These are phyloP conservation scores for Vollenhovia emeryi DNA, from an alignment of 1,140 invertebrate genomes.

Conservation along the genomic window DNA sequence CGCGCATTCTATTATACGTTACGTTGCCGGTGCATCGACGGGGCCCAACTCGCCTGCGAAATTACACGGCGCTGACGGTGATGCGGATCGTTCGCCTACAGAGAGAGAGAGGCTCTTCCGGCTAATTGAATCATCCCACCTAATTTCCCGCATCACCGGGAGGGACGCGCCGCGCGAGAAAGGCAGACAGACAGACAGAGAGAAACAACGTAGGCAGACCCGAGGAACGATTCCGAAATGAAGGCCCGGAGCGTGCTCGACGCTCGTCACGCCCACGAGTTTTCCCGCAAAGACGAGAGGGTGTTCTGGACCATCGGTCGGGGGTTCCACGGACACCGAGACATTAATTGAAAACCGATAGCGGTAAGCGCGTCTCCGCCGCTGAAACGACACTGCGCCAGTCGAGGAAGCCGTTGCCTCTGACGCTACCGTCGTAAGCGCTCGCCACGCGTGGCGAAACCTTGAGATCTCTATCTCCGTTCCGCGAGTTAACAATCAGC, in stretches of 20 bases:
- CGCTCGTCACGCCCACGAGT: constrained; percentile 41
- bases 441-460: background rate
- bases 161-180: background rate
- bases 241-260: background rate
- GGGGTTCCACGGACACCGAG: background rate
- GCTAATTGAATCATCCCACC: constrained; percentile 76
- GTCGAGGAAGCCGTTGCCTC: constrained; percentile 1
- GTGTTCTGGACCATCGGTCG: constrained; percentile 44
- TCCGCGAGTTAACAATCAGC: constrained; percentile 22
- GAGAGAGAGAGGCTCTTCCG: constrained; percentile 41
- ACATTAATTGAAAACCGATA: constrained; percentile 52
- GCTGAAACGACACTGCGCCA: background rate
- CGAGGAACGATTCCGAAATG: constrained; percentile 12
- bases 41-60: constrained; percentile 59
- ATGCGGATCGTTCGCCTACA: constrained; percentile 65
- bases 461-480: constrained; percentile 18
- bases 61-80: constrained; percentile 47
- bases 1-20: constrained; percentile 1
- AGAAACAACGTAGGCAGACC: background rate
- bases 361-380: background rate
- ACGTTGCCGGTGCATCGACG: constrained; percentile 54
- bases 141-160: constrained; percentile 70
- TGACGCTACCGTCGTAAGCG: background rate
- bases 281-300: constrained; percentile 31
- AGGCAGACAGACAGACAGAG: too few species aligned